These are phyloP conservation scores for Catamblyrhynchus diadema DNA, from an alignment of 2,797 vertebrate species.

Conservation along the genomic window DNA sequence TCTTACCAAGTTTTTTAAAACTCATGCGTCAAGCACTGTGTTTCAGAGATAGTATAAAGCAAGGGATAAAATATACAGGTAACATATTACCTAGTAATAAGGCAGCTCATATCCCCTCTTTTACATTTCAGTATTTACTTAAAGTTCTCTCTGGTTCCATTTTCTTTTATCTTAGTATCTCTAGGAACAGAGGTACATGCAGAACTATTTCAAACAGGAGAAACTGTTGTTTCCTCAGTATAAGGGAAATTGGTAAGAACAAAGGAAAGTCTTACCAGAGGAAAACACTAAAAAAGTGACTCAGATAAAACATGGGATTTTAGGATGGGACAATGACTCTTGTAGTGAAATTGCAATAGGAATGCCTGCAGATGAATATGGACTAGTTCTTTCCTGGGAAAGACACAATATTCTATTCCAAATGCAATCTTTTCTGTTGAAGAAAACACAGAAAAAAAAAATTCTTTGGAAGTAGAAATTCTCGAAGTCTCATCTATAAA, in stretches of 20 bases:
- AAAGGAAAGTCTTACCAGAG: not conserved
- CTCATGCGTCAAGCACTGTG: not conserved
- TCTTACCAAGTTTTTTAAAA: not conserved
- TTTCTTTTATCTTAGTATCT: not conserved
- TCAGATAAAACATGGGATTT: not conserved
- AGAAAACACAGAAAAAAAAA: not conserved
- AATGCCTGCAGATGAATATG: not conserved
- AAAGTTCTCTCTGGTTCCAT: not conserved
- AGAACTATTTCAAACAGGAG: not conserved
- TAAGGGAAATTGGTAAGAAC: not conserved
- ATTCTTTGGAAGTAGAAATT: not conserved
- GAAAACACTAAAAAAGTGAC: not conserved
- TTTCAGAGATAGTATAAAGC: conserved; percentile 1
- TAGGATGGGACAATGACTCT: not conserved
- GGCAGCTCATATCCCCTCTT: not conserved
- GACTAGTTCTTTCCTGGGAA: not conserved
- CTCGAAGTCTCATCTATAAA: not conserved
- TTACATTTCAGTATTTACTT: not conserved
- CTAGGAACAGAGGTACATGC: not conserved
- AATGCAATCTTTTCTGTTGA: not conserved
- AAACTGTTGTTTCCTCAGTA: not conserved
- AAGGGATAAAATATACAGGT: not conserved
- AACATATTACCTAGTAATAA: not conserved
- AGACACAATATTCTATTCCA: not conserved
- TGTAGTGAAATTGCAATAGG: not conserved